Percentiles rank a stretch among this genome's conserved stretches.
Evolutionary conservation across 1,140 invertebrate species (phyloP).

Genomic region (Acromyrmex charruanus): DNA sequence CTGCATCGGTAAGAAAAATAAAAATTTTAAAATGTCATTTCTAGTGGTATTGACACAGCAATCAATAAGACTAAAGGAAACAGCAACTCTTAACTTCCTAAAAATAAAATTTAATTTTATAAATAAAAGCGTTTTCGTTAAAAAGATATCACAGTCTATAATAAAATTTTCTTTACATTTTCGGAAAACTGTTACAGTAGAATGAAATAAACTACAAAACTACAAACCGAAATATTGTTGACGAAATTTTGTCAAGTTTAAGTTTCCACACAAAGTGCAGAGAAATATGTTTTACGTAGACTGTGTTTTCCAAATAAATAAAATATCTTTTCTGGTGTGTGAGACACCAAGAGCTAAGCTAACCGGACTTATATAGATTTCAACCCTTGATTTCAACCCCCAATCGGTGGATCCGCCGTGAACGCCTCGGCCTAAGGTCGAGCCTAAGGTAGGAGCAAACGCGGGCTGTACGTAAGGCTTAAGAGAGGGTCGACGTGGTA

Average conservation of each 20-base stretch:
- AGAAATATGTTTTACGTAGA: not conserved
- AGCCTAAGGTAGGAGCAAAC: slow-evolving; percentile 66
- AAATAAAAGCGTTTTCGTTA: not conserved
- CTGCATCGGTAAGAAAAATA: not conserved
- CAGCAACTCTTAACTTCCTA: not conserved
- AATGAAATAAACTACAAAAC: not conserved
- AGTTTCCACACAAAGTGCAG: not conserved
- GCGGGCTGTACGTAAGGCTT: slow-evolving; percentile 74
- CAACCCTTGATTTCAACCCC: slow-evolving; percentile 28
- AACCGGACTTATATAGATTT: slow-evolving; percentile 12
- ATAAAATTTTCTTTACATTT: not conserved
- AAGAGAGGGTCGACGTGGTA: slow-evolving; percentile 82
- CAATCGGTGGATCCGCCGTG: slow-evolving; percentile 38
- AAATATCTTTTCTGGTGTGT: not conserved
- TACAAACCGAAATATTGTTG: not conserved
- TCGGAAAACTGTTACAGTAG: not conserved
- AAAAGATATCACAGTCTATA: not conserved
- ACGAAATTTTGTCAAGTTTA: not conserved
- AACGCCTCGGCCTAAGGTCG: slow-evolving; percentile 54
- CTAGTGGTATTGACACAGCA: not conserved
- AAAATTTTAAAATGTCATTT: not conserved
- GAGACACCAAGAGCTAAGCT: not conserved
- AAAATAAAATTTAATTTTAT: too few species aligned
- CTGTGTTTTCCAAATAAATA: not conserved
- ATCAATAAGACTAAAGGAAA: not conserved